Evolutionary conservation across 2,888 invertebrate genomes (phyloP).

Genomic region (Alviniconcha strummeri): DNA sequence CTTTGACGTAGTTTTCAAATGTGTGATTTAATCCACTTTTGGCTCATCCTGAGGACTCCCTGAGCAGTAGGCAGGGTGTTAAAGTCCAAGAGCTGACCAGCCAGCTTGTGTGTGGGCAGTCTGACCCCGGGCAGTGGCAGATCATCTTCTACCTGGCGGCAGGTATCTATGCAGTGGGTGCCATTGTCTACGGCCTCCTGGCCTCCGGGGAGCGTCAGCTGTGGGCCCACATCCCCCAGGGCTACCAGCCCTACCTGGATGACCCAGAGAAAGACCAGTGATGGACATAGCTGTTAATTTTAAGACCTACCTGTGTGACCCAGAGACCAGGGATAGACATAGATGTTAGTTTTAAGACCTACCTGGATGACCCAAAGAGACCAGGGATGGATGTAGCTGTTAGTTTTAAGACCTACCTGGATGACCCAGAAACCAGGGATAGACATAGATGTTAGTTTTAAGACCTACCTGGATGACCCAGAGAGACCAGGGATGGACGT

Average conservation of each 20-base stretch:
- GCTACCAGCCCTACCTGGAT: conserved; percentile 62
- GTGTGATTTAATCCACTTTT: too few species aligned
- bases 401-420: background rate
- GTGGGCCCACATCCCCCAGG: conserved; percentile 78
- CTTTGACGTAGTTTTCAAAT: too few species aligned
- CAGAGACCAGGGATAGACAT: too few species aligned
- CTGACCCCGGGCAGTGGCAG: conserved; percentile 83
- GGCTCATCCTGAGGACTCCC: too few species aligned
- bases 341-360: background rate
- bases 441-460: background rate
- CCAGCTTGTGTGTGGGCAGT: conserved; percentile 16
- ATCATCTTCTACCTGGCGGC: conserved; percentile 90
- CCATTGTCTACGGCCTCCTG: conserved; percentile 86
- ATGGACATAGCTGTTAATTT: background rate
- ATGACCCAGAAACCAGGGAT: background rate
- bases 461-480: background rate
- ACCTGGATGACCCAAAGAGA: background rate
- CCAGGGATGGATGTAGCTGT: background rate
- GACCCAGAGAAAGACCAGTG: conserved; percentile 41
- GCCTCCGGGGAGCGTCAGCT: conserved; percentile 88
- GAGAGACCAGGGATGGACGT: background rate
- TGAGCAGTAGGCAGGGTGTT: too few species aligned
- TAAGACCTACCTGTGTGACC: background rate
- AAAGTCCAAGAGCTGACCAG: too few species aligned
- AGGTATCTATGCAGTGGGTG: conserved; percentile 87